Evolutionary conservation across 2,888 invertebrate genomes (phyloP), one percentile per base, ranked within the genome.

Genomic region (Limenitis camilla): DNA sequence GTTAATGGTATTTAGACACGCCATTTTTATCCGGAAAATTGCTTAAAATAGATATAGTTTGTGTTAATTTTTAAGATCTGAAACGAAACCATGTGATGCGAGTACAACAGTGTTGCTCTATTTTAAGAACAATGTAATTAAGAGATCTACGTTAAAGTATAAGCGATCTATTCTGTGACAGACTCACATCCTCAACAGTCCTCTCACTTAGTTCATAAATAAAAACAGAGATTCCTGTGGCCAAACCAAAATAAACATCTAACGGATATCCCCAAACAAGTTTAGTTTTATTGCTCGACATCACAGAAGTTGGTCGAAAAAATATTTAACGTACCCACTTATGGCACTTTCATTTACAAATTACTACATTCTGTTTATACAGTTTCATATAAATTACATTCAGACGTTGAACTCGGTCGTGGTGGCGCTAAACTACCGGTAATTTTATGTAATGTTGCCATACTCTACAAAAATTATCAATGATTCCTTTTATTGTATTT

Each of bases 241-340:
- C 59, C 52, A 59, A 54, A 55, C 59, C 35, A 62, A 67, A 67
- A 68, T 64, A 67, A 66, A 66, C 66, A 60, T 53, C 58, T 56
- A 56, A 63, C 67, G 67, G 63, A 66, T 64, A 65, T 63, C 61
- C 61, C 55, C 47, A 56, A 62, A 62, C 58, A 61, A 62, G 58
- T 59, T 59, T 41, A 51, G 59, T 61, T 66, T 66, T 64, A 64
- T 62, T 50, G 53, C 61, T 41, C 49, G 45, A 63, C 61, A 67
- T 67, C 64, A 61, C 52, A 66, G 63, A 48, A 53, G 49, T 58
- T 31, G 44, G 49, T 56, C 45, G 49, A 55, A 59, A 61, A 63
- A 62, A 64, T 55, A 58, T 61, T 60, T 57, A 42, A 64, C 57
- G 46, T 46, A 50, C 55, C 60, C 62, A 56, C 64, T 58, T 57